Evolutionary conservation across 2,888 invertebrate species (phyloP), one percentile per base, ranked within the genome.

Genomic region (Endomychus coccineus): DNA sequence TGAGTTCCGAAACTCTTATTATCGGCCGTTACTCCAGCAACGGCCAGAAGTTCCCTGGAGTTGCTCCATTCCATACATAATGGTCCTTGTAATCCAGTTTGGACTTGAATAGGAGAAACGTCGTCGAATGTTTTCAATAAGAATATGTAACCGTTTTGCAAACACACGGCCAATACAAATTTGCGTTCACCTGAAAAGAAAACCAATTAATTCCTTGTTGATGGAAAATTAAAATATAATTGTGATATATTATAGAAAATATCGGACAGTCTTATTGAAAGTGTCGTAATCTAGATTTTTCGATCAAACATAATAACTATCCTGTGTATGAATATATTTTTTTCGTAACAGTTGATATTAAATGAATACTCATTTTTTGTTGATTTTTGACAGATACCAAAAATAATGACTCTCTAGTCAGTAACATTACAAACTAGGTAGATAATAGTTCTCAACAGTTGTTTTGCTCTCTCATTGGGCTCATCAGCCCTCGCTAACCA

Each of bases 1-100:
- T 68, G 65, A 11, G 56, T 44, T 7, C 54, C 47, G 24, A 49
- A 36, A 5, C 47, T 42, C 39, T 58, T 50, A 7, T 59, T 59
- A 58, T 51, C 58, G n/a, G 75, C 62, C 9, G 79, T 77, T 1
- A 58, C 45, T n/a, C 96, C 95, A 28, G 91, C 92, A 1, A 95
- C 90, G 0, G 94, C 95, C 41, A 96, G 70, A 35, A 92, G 69
- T 61, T 92, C 90, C 17, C 91, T 80, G 2, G 91, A 91, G 65
- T 94, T 95, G 42, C 92, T 92, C 96, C 96, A 96, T 69, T 96
- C 95, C 75, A 95, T 87, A 51, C 85, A 82, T 47, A 89, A 67
- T 5, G 85, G 83, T 12, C 85, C 84, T 52, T 80, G 75, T 42
- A 88, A 68, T n/a, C 81, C 80, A 0, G 94, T 94, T 56, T 78